Evolutionary conservation across 2,888 invertebrate genomes (phyloP).

Genomic region (Parthenolecanium corni): DNA sequence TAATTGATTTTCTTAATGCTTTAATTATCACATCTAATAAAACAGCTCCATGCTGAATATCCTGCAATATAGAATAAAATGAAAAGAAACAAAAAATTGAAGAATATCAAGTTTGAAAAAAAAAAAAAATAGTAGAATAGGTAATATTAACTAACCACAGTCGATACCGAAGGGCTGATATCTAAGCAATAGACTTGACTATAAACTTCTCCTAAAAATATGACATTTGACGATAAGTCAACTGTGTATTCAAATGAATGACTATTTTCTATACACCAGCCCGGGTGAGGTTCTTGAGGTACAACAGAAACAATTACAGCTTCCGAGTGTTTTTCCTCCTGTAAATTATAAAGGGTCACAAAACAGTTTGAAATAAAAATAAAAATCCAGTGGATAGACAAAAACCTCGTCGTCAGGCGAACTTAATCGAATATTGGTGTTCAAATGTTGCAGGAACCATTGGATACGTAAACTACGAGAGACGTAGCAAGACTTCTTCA

Average conservation of each 20-base stretch:
- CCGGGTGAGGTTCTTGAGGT: slow-evolving; percentile 43
- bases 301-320: slow-evolving; percentile 53
- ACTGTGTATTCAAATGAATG: slow-evolving; percentile 44
- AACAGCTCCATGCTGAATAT: slow-evolving; percentile 49
- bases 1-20: slow-evolving; percentile 46
- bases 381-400: background rate
- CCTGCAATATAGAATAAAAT: slow-evolving; percentile 36
- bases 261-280: slow-evolving; percentile 42
- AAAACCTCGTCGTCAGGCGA: slow-evolving; percentile 23
- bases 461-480: slow-evolving; percentile 60
- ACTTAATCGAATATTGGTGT: slow-evolving; percentile 46
- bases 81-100: background rate
- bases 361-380: background rate
- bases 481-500: slow-evolving; percentile 58
- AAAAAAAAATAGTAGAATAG: background rate
- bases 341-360: no score
- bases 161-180: slow-evolving; percentile 62
- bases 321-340: slow-evolving; percentile 45
- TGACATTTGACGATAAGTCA: slow-evolving; percentile 47
- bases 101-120: background rate
- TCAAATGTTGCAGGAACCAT: slow-evolving; percentile 60
- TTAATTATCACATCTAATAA: slow-evolving; percentile 50
- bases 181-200: slow-evolving; percentile 63
- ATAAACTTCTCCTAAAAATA: slow-evolving; percentile 58
- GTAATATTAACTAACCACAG: slow-evolving; percentile 46